These are phyloP conservation scores for Plagodis dolabraria DNA, from an alignment of 2,888 invertebrate species.

Conservation along the genomic window DNA sequence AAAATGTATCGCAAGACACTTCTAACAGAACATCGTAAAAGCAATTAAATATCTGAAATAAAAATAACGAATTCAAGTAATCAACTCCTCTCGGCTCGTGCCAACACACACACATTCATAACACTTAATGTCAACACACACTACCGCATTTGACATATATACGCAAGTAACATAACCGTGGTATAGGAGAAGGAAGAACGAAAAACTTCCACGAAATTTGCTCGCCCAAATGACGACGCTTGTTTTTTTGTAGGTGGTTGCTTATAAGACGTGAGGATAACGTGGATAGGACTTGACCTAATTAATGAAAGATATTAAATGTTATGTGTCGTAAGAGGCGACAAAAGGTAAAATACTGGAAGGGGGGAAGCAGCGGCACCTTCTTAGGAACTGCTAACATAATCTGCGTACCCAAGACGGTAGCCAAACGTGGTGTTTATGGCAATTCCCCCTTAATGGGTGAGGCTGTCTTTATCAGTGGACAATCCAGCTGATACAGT, in stretches of 20 bases:
- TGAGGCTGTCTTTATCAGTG: too few species aligned
- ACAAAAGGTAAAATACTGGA: too few species aligned
- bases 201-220: constrained; percentile 83
- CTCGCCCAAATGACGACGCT: constrained; percentile 82
- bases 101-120: constrained; percentile 23
- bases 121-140: constrained; percentile 33
- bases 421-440: too few species aligned
- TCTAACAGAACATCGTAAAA: too few species aligned
- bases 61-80: constrained; percentile 15
- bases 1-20: too few species aligned
- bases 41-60: constrained; percentile 3
- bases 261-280: constrained; percentile 62
- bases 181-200: constrained; percentile 70
- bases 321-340: too few species aligned
- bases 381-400: too few species aligned
- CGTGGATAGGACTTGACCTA: constrained; percentile 56
- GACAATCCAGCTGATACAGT: too few species aligned
- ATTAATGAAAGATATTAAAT: constrained; percentile 39
- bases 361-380: too few species aligned
- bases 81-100: constrained; percentile 10
- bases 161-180: constrained; percentile 59
- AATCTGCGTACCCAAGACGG: too few species aligned
- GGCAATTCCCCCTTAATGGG: too few species aligned
- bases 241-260: constrained; percentile 80
- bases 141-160: constrained; percentile 42